These are phyloP conservation scores for Nymphalis io DNA, from an alignment of 1,140 invertebrate species.

Conservation along the genomic window DNA sequence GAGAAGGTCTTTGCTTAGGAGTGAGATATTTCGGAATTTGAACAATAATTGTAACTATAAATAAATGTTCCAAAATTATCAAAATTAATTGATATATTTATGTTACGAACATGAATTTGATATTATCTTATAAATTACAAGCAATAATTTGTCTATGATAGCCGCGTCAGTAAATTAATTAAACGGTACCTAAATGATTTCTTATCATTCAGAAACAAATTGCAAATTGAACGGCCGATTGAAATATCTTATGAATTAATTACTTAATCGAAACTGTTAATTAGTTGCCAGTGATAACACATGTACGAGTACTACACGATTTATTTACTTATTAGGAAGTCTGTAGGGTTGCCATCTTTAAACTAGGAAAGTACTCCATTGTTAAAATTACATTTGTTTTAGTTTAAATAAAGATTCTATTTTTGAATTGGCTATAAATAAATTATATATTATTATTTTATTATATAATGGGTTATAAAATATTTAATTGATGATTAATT, in stretches of 20 bases:
- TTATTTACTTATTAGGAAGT: constrained; percentile 2
- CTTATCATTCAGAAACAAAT: neutral
- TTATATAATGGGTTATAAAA: too few relatives aligned
- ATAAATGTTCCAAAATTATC: too few relatives aligned
- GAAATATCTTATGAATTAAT: constrained; percentile 9
- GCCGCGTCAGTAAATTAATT: neutral
- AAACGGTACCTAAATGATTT: neutral
- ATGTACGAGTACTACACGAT: constrained; percentile 3
- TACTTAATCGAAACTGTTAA: constrained; percentile 6
- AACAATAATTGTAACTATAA: too few relatives aligned
- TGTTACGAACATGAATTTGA: neutral
- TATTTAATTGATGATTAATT: too few relatives aligned
- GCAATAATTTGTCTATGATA: neutral
- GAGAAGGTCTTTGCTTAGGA: too few relatives aligned
- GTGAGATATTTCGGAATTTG: too few relatives aligned
- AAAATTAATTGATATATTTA: too few relatives aligned
- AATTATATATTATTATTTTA: too few relatives aligned
- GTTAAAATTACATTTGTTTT: neutral
- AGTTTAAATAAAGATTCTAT: too few relatives aligned
- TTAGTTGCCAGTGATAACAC: neutral
- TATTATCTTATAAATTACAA: neutral
- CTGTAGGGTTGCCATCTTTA: neutral
- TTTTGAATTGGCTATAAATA: too few relatives aligned
- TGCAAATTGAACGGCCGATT: constrained; percentile 2
- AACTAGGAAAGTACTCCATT: neutral